Percentiles rank a stretch among this genome's conserved stretches.
These are phyloP conservation scores for Pogonognathellus flavescens DNA, from an alignment of 1,140 invertebrate species.

Conservation along the genomic window DNA sequence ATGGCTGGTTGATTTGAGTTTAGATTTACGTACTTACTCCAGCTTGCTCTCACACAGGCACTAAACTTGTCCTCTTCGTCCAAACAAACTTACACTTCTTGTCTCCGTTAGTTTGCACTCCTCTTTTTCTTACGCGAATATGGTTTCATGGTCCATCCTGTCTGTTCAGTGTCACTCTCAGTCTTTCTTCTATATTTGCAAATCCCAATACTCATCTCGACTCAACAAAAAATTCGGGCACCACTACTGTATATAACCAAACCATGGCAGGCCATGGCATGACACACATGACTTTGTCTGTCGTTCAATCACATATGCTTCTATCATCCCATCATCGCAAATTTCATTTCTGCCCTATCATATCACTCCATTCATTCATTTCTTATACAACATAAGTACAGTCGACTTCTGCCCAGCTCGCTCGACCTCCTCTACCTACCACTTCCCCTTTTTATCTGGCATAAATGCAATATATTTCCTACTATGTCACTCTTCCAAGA, in stretches of 20 bases:
- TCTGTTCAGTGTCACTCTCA: constrained; percentile 33
- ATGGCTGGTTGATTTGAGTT: constrained; percentile 33
- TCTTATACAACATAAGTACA: not conserved
- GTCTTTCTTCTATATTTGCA: constrained; percentile 7
- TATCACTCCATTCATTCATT: constrained; percentile 45
- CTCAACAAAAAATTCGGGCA: not conserved
- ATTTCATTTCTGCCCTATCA: constrained; percentile 42
- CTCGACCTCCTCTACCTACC: not conserved
- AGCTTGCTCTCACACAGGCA: constrained; percentile 26
- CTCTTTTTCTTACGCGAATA: constrained; percentile 12
- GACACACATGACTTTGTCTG: not conserved
- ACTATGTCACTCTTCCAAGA: not conserved
- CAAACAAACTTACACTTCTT: constrained; percentile 32
- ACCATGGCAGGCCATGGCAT: too few relatives aligned
- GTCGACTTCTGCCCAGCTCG: not conserved
- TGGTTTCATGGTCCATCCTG: constrained; percentile 41
- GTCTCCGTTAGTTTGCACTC: constrained; percentile 19
- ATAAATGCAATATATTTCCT: not conserved
- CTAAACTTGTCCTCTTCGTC: constrained; percentile 44
- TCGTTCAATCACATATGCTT: constrained; percentile 51
- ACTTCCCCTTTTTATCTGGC: not conserved
- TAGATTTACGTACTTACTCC: constrained; percentile 48
- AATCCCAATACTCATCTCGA: constrained; percentile 26
- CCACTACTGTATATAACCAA: not conserved
- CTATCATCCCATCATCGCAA: constrained; percentile 44